Conservation (phyloP, 2,888 invertebrate genomes). For the Psylliodes chrysocephalus region DNA sequence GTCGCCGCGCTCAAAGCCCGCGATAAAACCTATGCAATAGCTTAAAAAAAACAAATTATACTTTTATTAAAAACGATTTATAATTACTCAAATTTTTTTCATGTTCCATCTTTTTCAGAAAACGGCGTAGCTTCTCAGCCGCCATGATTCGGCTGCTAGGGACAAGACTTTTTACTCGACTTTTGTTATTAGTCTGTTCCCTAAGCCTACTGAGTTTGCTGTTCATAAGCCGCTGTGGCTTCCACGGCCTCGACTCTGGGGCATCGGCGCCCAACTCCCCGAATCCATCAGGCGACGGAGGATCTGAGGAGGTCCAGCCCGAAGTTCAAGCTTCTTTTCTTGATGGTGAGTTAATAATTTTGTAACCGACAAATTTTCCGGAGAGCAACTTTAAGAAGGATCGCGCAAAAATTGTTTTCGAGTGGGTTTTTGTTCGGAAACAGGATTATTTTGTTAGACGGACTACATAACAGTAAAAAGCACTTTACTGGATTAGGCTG, state of each 20-base stretch:
- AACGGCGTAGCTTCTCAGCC: conserved; percentile 56
- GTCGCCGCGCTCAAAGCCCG: too few relatives aligned
- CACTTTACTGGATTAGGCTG: too few relatives aligned
- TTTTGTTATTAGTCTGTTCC: conserved; percentile 68
- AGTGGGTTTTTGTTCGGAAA: too few relatives aligned
- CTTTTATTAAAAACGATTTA: too few relatives aligned
- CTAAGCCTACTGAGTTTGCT: conserved; percentile 68
- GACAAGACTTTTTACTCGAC: conserved; percentile 68
- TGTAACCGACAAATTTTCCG: too few relatives aligned
- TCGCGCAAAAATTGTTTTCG: too few relatives aligned
- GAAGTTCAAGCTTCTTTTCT: conserved; percentile 49
- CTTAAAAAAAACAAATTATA: too few relatives aligned
- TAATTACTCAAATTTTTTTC: too few relatives aligned
- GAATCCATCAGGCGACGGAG: conserved; percentile 8
- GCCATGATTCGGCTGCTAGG: conserved; percentile 68
- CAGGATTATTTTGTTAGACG: too few relatives aligned
- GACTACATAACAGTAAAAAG: too few relatives aligned
- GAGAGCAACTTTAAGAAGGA: too few relatives aligned
- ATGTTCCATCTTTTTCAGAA: conserved; percentile 52
- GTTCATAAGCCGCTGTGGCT: conserved; percentile 68
- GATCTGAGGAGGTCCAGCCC: conserved; percentile 43
- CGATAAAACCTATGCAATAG: too few relatives aligned
- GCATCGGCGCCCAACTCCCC: conserved; percentile 39
- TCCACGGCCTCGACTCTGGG: conserved; percentile 58
- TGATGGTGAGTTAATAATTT: conserved; percentile 48